Base-by-base conservation (phyloP, 2,113 vertebrate species). In the Ophiodon elongatus region DNA sequence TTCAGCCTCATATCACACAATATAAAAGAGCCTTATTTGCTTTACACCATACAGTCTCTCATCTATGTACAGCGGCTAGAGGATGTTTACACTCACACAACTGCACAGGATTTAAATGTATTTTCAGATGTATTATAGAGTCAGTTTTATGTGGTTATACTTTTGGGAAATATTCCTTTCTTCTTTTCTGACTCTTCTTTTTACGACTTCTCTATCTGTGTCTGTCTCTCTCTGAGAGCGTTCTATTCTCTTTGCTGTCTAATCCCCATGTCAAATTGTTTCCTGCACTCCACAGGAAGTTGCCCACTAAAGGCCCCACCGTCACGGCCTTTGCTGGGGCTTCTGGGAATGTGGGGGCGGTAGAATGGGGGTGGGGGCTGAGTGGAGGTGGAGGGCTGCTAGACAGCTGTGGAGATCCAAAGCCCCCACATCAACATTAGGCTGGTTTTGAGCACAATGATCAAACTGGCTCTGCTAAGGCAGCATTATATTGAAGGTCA, bases 191-290 rank as follows among this genome's bases (percentile, higher is more conserved):
- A 31, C 39, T 79, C 43, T 52, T 78, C 68, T n/a, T 77, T 59
- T 76, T n/a, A 39, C 23, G 27, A 39, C 54, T 73, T 71, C 69
- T 78, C 39, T 73, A n/a, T n/a, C 45, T 23, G 21, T 25, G 1
- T 57, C 54, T 14, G 11, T 27, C 54, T 27, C 54, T 13, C 56
- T 57, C 25, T 57, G 56, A 27, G 56, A 27, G 54, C 27, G 56
- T 63, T 73, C 87, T 78, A 52, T 89, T 91, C 82, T 91, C 78
- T 7, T 10, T 85, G 90, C 86, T 74, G 85, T 91, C 84, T 94
- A 94, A 95, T 94, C 94, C 90, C 93, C 86, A 73, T 94, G 90
- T 94, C 92, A 93, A 93, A 94, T 94, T 90, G 91, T 92, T 94
- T 95, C 94, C 94, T 94, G 94, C 70, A 31, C 88, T 89, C 89